Conservation (phyloP, 30 jellyfish, hydroid and myxozoan species). For the Pseudorhiza aurosa region DNA sequence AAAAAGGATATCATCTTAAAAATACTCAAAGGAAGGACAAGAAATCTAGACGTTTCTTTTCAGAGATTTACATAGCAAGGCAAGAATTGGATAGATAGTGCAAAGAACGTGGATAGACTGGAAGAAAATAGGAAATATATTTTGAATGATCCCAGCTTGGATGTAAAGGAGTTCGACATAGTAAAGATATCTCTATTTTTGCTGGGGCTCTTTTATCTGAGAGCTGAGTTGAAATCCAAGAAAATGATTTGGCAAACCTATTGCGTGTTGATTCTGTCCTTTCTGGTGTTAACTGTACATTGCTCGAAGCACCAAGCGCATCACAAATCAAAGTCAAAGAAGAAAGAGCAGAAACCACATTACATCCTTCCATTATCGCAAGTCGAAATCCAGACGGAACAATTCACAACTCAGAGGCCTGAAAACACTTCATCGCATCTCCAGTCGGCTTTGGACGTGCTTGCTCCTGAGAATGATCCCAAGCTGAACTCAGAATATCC, state of each 20-base stretch:
- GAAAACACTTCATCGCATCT: slow-evolving; percentile 66
- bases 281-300: neutral
- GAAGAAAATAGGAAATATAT: too few relatives aligned
- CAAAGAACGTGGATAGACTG: too few relatives aligned
- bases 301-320: slow-evolving; percentile 39
- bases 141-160: too few relatives aligned
- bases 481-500: slow-evolving; percentile 15
- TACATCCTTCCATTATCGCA: slow-evolving; percentile 33
- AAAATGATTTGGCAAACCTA: neutral
- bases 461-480: slow-evolving; percentile 81
- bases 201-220: neutral
- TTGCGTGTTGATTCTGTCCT: neutral
- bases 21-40: too few relatives aligned
- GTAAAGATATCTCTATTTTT: too few relatives aligned
- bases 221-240: neutral
- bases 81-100: too few relatives aligned
- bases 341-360: slow-evolving; percentile 20
- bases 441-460: slow-evolving; percentile 78
- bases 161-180: too few relatives aligned
- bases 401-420: slow-evolving; percentile 6
- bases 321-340: slow-evolving; percentile 15
- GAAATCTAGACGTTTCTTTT: too few relatives aligned
- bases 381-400: slow-evolving; percentile 50
- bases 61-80: too few relatives aligned
- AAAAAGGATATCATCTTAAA: too few relatives aligned